Evolutionary conservation across 2,797 vertebrate species (phyloP).

Genomic region (Streptopelia turtur): DNA sequence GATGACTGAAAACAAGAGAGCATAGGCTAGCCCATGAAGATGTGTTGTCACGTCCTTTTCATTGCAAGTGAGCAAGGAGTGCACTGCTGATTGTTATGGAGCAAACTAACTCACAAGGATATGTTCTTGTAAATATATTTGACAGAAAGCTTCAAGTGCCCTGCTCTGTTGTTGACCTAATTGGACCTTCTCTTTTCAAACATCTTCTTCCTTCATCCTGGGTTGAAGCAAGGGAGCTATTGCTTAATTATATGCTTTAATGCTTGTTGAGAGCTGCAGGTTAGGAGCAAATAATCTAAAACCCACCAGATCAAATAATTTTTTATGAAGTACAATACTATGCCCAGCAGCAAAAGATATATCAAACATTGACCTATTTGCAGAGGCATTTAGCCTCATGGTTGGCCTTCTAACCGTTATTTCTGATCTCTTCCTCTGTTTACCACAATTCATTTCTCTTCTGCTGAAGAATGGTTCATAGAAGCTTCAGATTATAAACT

Average conservation of each 20-base stretch:
- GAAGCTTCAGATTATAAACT: background rate
- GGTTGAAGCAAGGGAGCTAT: background rate
- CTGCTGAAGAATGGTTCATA: background rate
- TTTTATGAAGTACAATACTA: background rate
- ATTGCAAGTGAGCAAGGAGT: background rate
- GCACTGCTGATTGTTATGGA: background rate
- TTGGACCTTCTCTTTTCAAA: background rate
- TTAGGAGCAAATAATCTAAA: constrained; percentile 2
- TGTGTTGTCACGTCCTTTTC: background rate
- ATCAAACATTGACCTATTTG: background rate
- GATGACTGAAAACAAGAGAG: background rate
- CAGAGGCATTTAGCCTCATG: background rate
- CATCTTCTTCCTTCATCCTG: background rate
- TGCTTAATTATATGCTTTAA: constrained; percentile 13
- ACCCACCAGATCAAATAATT: background rate
- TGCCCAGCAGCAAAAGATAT: background rate
- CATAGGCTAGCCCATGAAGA: background rate
- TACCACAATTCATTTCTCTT: constrained; percentile 4
- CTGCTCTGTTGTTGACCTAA: background rate
- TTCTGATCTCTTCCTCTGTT: constrained; percentile 36
- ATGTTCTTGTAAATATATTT: background rate
- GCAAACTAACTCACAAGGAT: background rate
- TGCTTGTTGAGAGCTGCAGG: background rate
- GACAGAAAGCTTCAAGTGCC: background rate
- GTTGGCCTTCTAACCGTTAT: background rate